Percentiles rank a stretch among this genome's conserved stretches.
Conservation (phyloP, 2,113 vertebrate genomes). For the Phaethon lepturus region DNA sequence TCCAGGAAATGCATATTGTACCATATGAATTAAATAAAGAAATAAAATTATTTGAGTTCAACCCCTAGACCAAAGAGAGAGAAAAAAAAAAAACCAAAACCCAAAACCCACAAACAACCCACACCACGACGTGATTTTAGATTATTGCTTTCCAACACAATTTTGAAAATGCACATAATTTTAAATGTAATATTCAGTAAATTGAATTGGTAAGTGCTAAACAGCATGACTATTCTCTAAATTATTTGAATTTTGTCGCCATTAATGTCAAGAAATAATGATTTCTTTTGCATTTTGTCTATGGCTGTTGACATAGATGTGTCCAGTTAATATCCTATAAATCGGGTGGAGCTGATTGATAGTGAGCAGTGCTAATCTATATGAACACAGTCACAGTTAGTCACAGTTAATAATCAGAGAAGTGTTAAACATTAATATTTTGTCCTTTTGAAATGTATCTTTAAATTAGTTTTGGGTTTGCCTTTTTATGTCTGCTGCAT, state of each 20-base stretch:
- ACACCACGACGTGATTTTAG: background rate
- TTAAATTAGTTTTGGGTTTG: background rate
- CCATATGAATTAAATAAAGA: background rate
- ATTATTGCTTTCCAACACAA: background rate
- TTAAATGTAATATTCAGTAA: background rate
- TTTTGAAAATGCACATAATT: background rate
- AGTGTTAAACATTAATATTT: background rate
- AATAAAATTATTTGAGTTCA: background rate
- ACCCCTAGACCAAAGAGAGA: background rate
- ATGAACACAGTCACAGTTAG: background rate
- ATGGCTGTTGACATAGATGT: background rate
- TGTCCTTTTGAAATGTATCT: background rate
- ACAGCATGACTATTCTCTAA: background rate
- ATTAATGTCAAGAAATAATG: background rate
- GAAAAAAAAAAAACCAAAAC: too few species aligned
- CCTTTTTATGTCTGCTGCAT: rapidly evolving
- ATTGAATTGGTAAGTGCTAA: background rate
- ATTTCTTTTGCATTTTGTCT: background rate
- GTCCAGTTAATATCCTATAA: background rate
- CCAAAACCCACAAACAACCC: too few species aligned
- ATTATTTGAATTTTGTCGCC: background rate
- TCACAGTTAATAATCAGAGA: background rate
- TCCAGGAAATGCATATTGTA: background rate
- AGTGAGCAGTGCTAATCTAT: background rate
- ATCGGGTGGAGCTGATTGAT: rapidly evolving